phyloP scores from a whole-genome alignment of 2,113 vertebrate species.

The Willisornis vidua region DNA sequence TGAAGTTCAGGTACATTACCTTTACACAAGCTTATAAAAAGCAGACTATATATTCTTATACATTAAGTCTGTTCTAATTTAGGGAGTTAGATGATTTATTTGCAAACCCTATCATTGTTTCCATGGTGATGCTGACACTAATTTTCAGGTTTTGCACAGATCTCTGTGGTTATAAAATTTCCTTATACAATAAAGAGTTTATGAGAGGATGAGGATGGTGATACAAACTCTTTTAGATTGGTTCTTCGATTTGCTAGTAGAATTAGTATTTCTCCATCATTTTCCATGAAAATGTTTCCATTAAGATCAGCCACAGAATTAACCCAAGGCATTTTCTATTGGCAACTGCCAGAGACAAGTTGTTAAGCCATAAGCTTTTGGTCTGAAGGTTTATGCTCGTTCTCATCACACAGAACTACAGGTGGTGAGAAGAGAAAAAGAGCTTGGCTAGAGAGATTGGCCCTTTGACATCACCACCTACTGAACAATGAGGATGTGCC shows the following conservation, averaged over 20 bases:
- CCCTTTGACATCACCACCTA: neutral
- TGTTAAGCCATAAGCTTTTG: neutral
- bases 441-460: neutral
- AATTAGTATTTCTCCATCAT: neutral
- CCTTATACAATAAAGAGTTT: neutral
- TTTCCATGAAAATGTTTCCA: neutral
- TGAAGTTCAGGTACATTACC: neutral
- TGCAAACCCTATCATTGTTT: conserved; percentile 2
- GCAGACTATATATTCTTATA: neutral
- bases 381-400: neutral
- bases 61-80: neutral
- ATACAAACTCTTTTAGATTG: neutral
- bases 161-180: conserved; percentile 2
- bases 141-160: neutral
- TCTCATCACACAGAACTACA: neutral
- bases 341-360: neutral
- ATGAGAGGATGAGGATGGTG: neutral
- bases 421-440: neutral
- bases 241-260: neutral
- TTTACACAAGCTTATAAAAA: neutral
- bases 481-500: neutral
- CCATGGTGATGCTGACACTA: neutral
- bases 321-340: neutral
- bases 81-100: conserved; percentile 1
- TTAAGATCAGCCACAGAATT: neutral